Base-by-base conservation (phyloP, 2,888 invertebrate genomes). In the Aleiodes alternator region DNA sequence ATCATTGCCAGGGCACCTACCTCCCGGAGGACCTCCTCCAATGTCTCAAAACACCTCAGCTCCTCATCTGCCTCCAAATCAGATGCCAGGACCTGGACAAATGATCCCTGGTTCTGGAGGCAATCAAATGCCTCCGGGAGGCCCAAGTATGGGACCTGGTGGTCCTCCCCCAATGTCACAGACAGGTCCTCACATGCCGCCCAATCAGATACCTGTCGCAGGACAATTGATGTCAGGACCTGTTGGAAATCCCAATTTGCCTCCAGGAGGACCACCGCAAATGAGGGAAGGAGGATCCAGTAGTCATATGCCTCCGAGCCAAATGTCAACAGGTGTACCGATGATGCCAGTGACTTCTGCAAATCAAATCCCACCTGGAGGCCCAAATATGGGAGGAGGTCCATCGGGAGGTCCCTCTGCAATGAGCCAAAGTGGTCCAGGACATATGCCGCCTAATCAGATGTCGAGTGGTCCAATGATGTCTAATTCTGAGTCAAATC, bases 271-370 rank as follows among this genome's bases (percentile, higher is more conserved):
- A n/a, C 59, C 59, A 12, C 59, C 59, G 4, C 59, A 29, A n/a
- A 51, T 51, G 51, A n/a, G 51, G 2, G 51, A 4, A 51, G 84
- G 84, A 9, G 16, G 4, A 23, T 85, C 87, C 0, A 84, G 86
- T 12, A 87, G 84, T 38, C 82, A 86, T 7, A 84, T 86, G 82
- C 80, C 79, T 2, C 80, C 83, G 1, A 82, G 80, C 34, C 87
- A 86, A 75, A 86, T 87, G 82, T 84, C 84, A 56, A 82, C 82
- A 16, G 76, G 81, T 31, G 79, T 84, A n/a, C 86, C 87, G 16
- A 86, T 87, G 84, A 76, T 78, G 12, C 76, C 80, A 11, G 59
- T 31, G 43, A 50, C 69, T 31, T 55, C 68, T 12, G 59, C 71
- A 56, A 56, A 66, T 50, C 86, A 83, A 61, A 82, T 82, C 85